Conservation (phyloP, 2,113 vertebrate genomes). For the Gallinago jamesoni region DNA sequence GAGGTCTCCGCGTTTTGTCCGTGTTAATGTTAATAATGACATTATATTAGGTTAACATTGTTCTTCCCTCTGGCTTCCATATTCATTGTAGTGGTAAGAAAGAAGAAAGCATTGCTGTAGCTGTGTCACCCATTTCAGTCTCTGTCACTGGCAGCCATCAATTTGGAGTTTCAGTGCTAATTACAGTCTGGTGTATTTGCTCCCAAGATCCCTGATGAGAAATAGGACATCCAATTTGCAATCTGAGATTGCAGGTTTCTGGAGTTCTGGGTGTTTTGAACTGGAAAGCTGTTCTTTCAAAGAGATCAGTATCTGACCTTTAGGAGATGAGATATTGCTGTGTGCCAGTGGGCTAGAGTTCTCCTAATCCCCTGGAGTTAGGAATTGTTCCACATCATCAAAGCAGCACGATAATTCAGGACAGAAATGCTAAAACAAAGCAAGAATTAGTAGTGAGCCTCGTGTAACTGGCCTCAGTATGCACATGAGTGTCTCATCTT, state of each 20-base stretch:
- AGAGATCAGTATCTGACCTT: not conserved
- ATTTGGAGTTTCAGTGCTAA: not conserved
- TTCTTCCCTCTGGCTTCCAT: not conserved
- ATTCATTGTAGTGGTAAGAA: not conserved
- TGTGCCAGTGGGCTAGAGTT: not conserved
- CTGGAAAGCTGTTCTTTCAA: not conserved
- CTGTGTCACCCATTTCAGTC: not conserved
- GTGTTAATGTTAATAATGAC: not conserved
- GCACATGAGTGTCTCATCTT: not conserved
- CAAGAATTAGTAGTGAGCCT: not conserved
- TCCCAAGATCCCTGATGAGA: not conserved
- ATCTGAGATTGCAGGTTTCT: not conserved
- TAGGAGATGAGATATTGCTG: not conserved
- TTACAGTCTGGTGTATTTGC: not conserved
- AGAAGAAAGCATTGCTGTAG: not conserved
- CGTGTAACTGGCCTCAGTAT: not conserved
- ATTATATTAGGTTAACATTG: not conserved
- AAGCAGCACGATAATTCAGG: not conserved
- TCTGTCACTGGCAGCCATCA: not conserved
- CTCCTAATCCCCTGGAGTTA: not conserved
- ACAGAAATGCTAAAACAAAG: not conserved
- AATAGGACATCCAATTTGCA: not conserved
- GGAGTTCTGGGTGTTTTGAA: not conserved
- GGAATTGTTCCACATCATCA: not conserved
- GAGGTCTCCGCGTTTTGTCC: not conserved